Conservation (phyloP, 2,113 vertebrate genomes). For the Tautogolabrus adspersus region DNA sequence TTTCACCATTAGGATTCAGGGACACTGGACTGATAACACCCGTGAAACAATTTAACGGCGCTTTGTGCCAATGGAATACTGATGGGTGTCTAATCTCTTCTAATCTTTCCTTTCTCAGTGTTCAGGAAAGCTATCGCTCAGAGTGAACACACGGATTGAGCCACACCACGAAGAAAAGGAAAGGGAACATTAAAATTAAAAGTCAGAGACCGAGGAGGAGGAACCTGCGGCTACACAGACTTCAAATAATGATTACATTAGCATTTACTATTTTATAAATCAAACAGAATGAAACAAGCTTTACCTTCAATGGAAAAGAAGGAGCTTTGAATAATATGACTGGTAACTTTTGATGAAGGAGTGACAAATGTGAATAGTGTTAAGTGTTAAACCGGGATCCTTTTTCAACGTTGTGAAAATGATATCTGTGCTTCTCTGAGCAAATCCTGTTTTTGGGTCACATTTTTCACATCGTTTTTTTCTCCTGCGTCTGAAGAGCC, state of each 20-base stretch:
- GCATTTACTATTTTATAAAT: neutral
- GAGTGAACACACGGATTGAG: conserved; percentile 11
- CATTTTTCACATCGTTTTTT: no score
- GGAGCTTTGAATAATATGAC: neutral
- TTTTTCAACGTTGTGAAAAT: neutral
- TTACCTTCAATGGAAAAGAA: neutral
- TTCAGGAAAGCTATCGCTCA: conserved; percentile 41
- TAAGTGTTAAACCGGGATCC: neutral
- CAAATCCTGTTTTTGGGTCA: no score
- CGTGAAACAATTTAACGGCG: conserved; percentile 56
- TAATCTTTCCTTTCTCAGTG: conserved; percentile 32
- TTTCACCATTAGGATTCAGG: conserved; percentile 59
- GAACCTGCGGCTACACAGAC: conserved; percentile 10
- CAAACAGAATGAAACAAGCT: neutral
- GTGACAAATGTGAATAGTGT: neutral
- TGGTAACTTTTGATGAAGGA: neutral
- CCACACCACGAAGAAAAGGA: conserved; percentile 10
- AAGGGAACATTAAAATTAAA: conserved; percentile 26
- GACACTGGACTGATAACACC: conserved; percentile 54
- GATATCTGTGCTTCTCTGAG: neutral
- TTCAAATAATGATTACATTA: conserved; percentile 9
- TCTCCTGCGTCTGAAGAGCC: no score
- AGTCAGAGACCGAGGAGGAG: conserved; percentile 26
- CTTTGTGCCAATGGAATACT: conserved; percentile 55
- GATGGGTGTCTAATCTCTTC: conserved; percentile 58